Evolutionary conservation across 2,113 vertebrate species (phyloP), one percentile per base, ranked within the genome.

Genomic region (Stomatorhinus ivindoensis): DNA sequence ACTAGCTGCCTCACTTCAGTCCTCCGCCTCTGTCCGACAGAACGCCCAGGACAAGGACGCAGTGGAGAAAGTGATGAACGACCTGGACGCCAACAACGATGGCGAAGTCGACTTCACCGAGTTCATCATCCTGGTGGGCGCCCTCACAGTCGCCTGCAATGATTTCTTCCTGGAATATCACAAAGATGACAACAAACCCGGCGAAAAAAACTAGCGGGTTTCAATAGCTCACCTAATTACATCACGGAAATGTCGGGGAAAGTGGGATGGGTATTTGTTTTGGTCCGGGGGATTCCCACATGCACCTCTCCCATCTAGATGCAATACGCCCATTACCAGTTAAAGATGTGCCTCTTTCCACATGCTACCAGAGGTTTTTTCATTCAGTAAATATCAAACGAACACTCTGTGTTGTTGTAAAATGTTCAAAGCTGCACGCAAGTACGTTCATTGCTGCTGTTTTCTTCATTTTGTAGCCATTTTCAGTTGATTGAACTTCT

Each of bases 21-120:
- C 53, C 65, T 17, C 46, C 53, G n/a, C 1, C 35, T 44, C 50
- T 21, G 9, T 19, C 87, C 53, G 82, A 88, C 94, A 96, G 96
- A 94, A 95, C 2, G 94, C 95, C 88, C 94, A 96, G 90, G 96
- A 96, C 92, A 96, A 95, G 92, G 95, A 95, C 80, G 95, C 95
- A 0, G 96, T 96, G 88, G 96, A 96, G n/a, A 96, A 94, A 91
- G 95, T 96, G 11, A 96, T 96, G 96, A 93, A 93, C 1, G 95
- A 96, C 91, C 93, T 96, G 90, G 96, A 96, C 88, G 93, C 94
- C 82, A 96, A 96, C 93, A 95, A 95, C 0, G 96, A 96, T 2
- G 96, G 96, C 0, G 95, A 96, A 94, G 96, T 96, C 69, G 96
- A 96, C 93, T 96, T 96, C 92, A 96, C 95, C 0, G 96, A 96